These are phyloP conservation scores for Scolopax rusticola DNA, from an alignment of 2,797 vertebrate genomes.

Conservation along the genomic window DNA sequence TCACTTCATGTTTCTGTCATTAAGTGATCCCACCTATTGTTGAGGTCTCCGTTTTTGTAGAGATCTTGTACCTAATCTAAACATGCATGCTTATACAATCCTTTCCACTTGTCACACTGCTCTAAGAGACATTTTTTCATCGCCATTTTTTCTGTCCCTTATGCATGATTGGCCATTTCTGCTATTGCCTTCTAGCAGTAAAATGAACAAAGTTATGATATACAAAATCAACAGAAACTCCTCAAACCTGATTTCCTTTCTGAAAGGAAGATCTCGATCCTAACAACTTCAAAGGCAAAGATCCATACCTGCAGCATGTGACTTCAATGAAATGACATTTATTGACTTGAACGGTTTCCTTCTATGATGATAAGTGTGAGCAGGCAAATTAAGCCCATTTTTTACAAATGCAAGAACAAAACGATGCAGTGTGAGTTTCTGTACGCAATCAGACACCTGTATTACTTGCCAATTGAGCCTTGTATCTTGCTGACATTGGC, in stretches of 20 bases:
- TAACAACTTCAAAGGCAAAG: background rate
- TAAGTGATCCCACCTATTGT: background rate
- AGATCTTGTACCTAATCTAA: background rate
- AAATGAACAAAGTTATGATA: background rate
- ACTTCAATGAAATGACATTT: background rate
- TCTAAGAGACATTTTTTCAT: background rate
- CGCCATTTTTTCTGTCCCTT: background rate
- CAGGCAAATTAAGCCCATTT: background rate
- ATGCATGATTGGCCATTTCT: background rate
- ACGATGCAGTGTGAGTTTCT: background rate
- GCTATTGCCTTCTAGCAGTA: background rate
- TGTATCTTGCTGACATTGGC: background rate
- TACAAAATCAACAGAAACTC: background rate
- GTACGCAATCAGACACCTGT: fast-evolving
- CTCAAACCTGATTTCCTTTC: background rate
- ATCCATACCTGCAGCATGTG: background rate
- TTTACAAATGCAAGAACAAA: background rate
- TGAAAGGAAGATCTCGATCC: background rate
- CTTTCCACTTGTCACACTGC: background rate
- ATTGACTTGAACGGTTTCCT: background rate
- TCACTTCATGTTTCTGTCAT: background rate
- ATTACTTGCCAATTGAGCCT: background rate
- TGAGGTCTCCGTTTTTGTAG: background rate
- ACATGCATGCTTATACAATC: background rate
- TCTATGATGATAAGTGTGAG: background rate